phyloP scores from a whole-genome alignment of 2,797 vertebrate species.

The Sibirionetta formosa region DNA sequence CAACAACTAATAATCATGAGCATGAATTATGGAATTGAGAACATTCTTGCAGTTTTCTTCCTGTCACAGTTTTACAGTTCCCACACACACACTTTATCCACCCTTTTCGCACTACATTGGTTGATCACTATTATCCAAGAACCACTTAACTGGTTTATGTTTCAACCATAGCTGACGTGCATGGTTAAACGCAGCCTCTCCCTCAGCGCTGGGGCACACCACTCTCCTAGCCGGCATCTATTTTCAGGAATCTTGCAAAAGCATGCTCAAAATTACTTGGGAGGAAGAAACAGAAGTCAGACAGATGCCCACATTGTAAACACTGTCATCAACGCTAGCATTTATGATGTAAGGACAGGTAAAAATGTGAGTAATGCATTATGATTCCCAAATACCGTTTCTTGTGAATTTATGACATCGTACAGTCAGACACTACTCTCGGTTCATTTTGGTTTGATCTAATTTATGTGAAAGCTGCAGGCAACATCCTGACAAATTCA shows the following conservation, averaged over 20 bases:
- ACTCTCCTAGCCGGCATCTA: background rate
- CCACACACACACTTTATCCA: background rate
- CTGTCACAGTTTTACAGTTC: background rate
- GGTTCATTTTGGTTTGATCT: slow-evolving; percentile 12
- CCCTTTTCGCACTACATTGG: background rate
- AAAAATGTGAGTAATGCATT: background rate
- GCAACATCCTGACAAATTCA: slow-evolving; percentile 27
- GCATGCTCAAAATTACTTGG: background rate
- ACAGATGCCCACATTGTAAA: background rate
- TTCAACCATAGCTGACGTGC: background rate
- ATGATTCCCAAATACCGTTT: background rate
- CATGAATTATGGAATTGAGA: background rate
- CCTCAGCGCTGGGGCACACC: background rate
- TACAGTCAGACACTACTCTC: background rate
- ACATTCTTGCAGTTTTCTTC: background rate
- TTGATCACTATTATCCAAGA: background rate
- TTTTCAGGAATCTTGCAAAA: background rate
- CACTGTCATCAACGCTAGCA: background rate
- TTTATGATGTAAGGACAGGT: background rate
- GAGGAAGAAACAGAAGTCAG: background rate
- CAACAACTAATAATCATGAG: background rate
- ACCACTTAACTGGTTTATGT: background rate
- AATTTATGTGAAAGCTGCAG: slow-evolving; percentile 21
- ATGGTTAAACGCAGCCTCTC: background rate
- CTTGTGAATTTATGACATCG: background rate